Conservation (phyloP, 2,888 invertebrate species). For the Hypomecis atomaria region DNA sequence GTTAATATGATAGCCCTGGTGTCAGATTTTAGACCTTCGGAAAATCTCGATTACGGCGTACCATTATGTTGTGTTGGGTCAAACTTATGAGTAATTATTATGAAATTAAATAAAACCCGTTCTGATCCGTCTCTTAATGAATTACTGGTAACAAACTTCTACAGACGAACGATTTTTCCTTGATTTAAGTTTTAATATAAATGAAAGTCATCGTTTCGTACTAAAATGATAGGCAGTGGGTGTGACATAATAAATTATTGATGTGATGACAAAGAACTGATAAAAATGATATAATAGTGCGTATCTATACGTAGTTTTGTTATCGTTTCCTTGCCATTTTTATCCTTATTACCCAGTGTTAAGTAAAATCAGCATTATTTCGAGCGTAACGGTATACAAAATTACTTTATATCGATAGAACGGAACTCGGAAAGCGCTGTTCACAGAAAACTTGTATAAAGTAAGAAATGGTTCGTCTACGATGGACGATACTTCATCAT, state of each 20-base stretch:
- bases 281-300: constrained; percentile 30
- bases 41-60: too few species aligned
- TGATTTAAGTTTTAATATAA: constrained; percentile 1
- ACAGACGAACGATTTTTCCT: neutral
- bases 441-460: too few species aligned
- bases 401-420: too few species aligned
- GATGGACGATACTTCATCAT: too few species aligned
- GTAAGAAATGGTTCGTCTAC: too few species aligned
- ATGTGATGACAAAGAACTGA: constrained; percentile 36
- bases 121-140: constrained; percentile 9
- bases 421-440: too few species aligned
- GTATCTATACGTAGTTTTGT: constrained; percentile 45
- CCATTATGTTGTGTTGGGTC: too few species aligned
- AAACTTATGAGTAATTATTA: too few species aligned
- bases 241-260: constrained; percentile 27
- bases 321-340: constrained; percentile 60
- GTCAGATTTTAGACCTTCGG: too few species aligned
- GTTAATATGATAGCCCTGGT: too few species aligned
- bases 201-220: constrained; percentile 21
- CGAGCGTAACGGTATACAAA: neutral
- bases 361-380: constrained; percentile 45
- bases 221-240: constrained; percentile 23
- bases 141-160: constrained; percentile 5
- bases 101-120: constrained; percentile 5
- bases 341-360: constrained; percentile 54